phyloP scores from a whole-genome alignment of 2,797 vertebrate species.

The Tokudaia tokunoshimensis region DNA sequence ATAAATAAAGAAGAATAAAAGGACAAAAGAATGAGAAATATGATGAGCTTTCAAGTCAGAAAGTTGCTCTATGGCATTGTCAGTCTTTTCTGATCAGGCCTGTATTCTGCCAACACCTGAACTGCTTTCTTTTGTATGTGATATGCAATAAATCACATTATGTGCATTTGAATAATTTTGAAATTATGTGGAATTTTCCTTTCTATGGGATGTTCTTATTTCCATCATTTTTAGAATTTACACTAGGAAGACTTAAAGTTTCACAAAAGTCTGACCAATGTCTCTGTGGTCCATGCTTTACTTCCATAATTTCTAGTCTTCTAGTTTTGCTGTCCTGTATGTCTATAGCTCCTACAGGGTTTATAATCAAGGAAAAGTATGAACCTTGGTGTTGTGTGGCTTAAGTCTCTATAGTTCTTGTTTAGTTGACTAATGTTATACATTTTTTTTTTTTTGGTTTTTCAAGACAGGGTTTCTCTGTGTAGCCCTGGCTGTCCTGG shows the following conservation, averaged over 20 bases:
- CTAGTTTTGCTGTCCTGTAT: neutral
- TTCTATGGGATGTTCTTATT: neutral
- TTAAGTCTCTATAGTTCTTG: neutral
- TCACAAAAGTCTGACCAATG: neutral
- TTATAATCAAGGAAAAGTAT: neutral
- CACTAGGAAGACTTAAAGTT: neutral
- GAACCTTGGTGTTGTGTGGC: neutral
- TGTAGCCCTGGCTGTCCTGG: too few species aligned
- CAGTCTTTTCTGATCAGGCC: neutral
- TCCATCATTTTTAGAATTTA: slow-evolving; percentile 4
- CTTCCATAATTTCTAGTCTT: neutral
- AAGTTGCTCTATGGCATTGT: neutral
- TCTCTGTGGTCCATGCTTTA: neutral
- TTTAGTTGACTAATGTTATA: neutral
- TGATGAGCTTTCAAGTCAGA: neutral
- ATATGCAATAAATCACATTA: neutral
- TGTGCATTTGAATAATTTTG: neutral
- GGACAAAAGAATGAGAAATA: neutral
- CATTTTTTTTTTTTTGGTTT: too few species aligned
- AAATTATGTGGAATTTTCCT: neutral
- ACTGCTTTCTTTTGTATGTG: neutral
- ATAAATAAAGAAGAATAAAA: neutral
- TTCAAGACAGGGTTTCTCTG: too few species aligned
- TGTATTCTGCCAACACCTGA: neutral
- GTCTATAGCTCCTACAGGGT: neutral